Conservation (phyloP, 2,113 vertebrate genomes). For the Myanophis thanlyinensis region DNA sequence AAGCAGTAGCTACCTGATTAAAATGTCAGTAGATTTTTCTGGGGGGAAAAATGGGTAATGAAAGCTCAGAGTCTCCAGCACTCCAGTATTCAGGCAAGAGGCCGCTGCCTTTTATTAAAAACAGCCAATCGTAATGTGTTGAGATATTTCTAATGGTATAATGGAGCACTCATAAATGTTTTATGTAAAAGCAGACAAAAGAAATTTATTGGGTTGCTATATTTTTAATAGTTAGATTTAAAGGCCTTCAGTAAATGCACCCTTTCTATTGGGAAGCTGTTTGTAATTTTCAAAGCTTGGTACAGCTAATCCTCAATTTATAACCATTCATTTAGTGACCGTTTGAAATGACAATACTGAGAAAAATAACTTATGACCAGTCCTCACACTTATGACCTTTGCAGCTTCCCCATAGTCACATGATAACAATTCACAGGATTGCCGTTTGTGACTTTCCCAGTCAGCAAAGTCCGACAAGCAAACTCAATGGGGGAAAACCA, state of each 20-base stretch:
- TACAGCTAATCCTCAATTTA: not conserved
- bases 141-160: not conserved
- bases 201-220: not conserved
- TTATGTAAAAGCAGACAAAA: not conserved
- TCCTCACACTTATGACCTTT: not conserved
- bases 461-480: not conserved
- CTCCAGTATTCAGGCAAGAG: not conserved
- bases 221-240: not conserved
- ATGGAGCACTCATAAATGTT: not conserved
- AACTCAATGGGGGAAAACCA: not conserved
- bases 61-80: not conserved
- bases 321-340: not conserved
- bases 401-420: not conserved
- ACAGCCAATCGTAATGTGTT: not conserved
- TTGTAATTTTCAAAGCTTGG: not conserved
- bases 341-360: not conserved
- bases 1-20: not conserved
- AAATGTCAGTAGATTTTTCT: not conserved
- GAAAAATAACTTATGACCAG: not conserved
- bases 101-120: not conserved
- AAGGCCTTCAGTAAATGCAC: not conserved
- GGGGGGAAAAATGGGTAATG: not conserved
- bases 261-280: not conserved
- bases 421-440: not conserved
- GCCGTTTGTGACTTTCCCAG: not conserved